Evolutionary conservation across 2,113 vertebrate species (phyloP).

Genomic region (Oncorhynchus masou): DNA sequence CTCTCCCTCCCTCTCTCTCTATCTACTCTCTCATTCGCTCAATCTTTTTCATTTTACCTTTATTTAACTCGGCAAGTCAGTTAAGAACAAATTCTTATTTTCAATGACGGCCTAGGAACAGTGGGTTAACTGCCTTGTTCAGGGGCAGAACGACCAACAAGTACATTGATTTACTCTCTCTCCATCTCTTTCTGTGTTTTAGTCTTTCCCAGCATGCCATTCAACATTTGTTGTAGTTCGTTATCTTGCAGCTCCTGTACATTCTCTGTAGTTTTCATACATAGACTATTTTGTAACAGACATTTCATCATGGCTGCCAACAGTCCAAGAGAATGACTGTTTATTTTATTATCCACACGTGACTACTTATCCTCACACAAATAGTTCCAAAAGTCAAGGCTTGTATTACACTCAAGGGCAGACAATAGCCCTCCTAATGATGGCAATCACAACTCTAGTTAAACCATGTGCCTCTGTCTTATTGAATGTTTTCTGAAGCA

Average conservation of each 20-base stretch:
- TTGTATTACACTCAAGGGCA: conserved; percentile 41
- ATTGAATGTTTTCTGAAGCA: conserved; percentile 67
- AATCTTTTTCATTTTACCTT: no score
- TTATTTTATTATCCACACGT: conserved; percentile 29
- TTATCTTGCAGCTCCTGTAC: no score
- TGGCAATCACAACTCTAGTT: conserved; percentile 49
- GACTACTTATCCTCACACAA: conserved; percentile 32
- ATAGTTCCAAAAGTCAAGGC: conserved; percentile 34
- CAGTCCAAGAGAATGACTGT: neutral
- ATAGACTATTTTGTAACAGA: no score
- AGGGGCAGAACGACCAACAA: no score
- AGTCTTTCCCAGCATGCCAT: neutral
- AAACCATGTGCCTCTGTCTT: conserved; percentile 37
- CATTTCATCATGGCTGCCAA: conserved; percentile 12
- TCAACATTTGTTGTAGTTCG: conserved; percentile 8
- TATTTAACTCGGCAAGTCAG: no score
- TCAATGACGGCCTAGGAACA: no score
- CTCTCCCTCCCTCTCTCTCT: no score
- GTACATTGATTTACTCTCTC: no score
- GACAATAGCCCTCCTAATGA: conserved; percentile 59
- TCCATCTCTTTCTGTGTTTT: neutral
- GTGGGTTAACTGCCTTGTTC: no score
- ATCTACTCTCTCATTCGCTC: no score
- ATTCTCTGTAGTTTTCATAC: no score
- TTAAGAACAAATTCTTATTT: no score